Evolutionary conservation across 2,888 invertebrate genomes (phyloP).

Genomic region (Lymantria monacha): DNA sequence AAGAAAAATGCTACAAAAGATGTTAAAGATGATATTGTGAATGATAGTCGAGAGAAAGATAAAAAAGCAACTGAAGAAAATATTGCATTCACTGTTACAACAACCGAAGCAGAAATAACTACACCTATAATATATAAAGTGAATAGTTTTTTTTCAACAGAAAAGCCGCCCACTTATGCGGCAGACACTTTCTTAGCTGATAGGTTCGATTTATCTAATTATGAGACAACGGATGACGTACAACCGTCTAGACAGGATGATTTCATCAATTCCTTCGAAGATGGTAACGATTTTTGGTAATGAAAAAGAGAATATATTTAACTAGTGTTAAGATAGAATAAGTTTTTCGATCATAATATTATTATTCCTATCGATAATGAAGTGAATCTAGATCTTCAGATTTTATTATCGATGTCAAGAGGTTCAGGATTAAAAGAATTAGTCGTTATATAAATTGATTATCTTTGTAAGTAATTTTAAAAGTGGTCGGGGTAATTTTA

Average conservation of each 20-base stretch:
- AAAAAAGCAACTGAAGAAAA: constrained; percentile 8
- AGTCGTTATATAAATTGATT: too few species aligned
- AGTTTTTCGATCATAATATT: neutral
- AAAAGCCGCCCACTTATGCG: constrained; percentile 50
- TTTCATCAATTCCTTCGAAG: constrained; percentile 53
- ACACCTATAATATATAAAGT: constrained; percentile 36
- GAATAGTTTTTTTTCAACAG: constrained; percentile 63
- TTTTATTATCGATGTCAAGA: too few species aligned
- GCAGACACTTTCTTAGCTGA: constrained; percentile 72
- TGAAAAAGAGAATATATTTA: neutral
- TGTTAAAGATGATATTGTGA: neutral
- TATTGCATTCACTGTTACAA: neutral
- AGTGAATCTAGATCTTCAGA: too few species aligned
- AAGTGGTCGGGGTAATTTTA: too few species aligned
- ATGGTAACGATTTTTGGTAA: constrained; percentile 33
- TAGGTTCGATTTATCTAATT: constrained; percentile 63
- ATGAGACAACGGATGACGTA: constrained; percentile 53
- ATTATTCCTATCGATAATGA: neutral
- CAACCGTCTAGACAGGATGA: constrained; percentile 35
- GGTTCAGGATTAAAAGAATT: too few species aligned
- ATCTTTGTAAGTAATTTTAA: too few species aligned
- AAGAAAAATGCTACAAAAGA: neutral
- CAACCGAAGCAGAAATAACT: constrained; percentile 8
- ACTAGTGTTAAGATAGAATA: neutral
- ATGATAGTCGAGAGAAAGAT: neutral